Evolutionary conservation across 2,113 vertebrate species (phyloP).

Genomic region (Perca flavescens): DNA sequence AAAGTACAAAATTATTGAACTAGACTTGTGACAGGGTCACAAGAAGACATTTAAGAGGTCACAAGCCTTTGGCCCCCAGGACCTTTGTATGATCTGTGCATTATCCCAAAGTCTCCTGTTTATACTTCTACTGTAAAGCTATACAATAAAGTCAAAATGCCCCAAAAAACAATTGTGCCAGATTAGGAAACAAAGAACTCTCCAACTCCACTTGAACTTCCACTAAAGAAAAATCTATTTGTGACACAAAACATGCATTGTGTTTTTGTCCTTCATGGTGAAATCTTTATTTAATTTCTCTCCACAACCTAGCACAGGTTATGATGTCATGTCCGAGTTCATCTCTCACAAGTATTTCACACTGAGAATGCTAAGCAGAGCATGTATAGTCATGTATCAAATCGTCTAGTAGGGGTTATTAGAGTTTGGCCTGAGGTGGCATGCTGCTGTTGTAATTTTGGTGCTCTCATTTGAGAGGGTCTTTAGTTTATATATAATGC

Average conservation of each 20-base stretch:
- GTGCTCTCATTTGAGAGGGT: conserved; percentile 67
- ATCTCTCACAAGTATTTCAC: conserved; percentile 68
- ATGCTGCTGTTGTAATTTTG: conserved; percentile 72
- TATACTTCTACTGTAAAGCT: neutral
- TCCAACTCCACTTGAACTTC: neutral
- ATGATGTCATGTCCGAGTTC: conserved; percentile 52
- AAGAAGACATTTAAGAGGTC: neutral
- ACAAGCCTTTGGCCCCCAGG: neutral
- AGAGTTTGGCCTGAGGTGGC: conserved; percentile 66
- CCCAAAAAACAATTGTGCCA: neutral
- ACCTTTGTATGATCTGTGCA: neutral
- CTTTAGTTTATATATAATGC: conserved; percentile 54
- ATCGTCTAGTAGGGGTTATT: conserved; percentile 60
- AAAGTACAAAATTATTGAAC: neutral
- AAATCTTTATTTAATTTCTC: conserved; percentile 76
- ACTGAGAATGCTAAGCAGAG: conserved; percentile 74
- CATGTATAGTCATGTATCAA: conserved; percentile 44
- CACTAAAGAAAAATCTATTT: neutral
- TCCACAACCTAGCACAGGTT: conserved; percentile 60
- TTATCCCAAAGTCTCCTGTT: neutral
- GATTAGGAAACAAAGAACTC: neutral
- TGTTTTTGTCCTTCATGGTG: conserved; percentile 71
- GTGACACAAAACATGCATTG: conserved; percentile 20
- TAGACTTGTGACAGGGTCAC: neutral
- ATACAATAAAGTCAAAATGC: neutral